phyloP scores from a whole-genome alignment of 1,140 invertebrate species.

The Pachyrhynchus sulphureomaculatus region DNA sequence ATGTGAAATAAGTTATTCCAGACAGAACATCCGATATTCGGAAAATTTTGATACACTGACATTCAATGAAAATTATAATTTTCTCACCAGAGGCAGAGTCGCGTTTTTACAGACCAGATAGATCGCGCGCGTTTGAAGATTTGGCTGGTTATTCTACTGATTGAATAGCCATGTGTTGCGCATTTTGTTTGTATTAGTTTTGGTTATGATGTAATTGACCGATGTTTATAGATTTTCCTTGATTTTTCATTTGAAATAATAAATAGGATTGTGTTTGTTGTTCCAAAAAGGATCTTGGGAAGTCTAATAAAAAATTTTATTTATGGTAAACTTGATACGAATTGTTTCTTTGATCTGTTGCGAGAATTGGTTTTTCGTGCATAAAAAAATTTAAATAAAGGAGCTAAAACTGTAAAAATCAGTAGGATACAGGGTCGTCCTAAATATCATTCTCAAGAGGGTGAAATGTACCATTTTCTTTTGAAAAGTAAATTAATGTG shows the following conservation, averaged over 20 bases:
- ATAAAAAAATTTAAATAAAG: too few species aligned
- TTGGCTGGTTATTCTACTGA: slow-evolving; percentile 4
- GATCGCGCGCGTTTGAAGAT: slow-evolving; percentile 10
- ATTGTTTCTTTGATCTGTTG: too few species aligned
- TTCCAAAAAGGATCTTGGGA: too few species aligned
- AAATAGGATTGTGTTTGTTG: slow-evolving; percentile 9
- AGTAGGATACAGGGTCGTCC: too few species aligned
- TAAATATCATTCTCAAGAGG: too few species aligned
- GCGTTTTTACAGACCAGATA: slow-evolving; percentile 9
- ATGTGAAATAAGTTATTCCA: too few species aligned
- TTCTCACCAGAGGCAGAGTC: slow-evolving; percentile 1
- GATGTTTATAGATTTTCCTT: slow-evolving; percentile 12
- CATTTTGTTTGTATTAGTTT: slow-evolving; percentile 23
- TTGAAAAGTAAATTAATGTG: too few species aligned
- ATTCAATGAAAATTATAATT: slow-evolving; percentile 9
- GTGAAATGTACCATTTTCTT: too few species aligned
- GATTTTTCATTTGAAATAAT: slow-evolving; percentile 14
- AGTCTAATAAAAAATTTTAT: too few species aligned
- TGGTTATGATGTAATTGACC: slow-evolving; percentile 26
- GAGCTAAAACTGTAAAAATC: too few species aligned
- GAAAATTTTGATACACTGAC: neutral
- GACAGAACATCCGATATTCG: neutral
- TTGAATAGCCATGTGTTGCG: slow-evolving; percentile 20
- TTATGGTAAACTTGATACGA: too few species aligned
- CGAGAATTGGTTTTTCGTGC: too few species aligned